phyloP scores from a whole-genome alignment of 2,797 vertebrate genomes.

The Esox masquinongy region DNA sequence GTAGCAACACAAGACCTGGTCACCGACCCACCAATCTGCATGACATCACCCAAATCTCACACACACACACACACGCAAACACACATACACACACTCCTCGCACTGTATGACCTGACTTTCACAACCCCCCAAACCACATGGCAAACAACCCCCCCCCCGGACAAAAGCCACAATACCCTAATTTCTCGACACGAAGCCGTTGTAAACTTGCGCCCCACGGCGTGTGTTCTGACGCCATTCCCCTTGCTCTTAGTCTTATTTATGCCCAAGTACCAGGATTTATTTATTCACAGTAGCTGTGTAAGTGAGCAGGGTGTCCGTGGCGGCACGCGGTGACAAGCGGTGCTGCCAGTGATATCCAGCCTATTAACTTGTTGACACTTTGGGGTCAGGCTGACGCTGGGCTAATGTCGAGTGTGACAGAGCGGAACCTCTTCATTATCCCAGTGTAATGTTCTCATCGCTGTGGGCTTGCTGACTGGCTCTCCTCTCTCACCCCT shows the following conservation, averaged over 20 bases:
- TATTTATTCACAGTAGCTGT: slow-evolving; percentile 58
- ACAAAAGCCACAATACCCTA: not conserved
- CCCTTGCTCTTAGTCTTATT: slow-evolving; percentile 33
- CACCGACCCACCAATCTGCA: not conserved
- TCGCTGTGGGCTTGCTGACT: slow-evolving; percentile 61
- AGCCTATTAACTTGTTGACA: slow-evolving; percentile 81
- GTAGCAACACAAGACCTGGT: no score
- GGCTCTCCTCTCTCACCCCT: slow-evolving; percentile 51
- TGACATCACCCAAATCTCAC: slow-evolving; percentile 7
- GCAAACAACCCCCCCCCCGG: not conserved
- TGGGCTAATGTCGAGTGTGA: slow-evolving; percentile 78
- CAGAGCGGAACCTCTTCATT: slow-evolving; percentile 80
- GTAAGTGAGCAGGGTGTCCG: slow-evolving; percentile 66
- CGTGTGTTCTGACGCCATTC: not conserved
- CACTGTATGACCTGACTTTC: not conserved
- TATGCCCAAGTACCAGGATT: slow-evolving; percentile 50
- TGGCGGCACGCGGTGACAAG: slow-evolving; percentile 59
- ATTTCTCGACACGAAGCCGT: not conserved
- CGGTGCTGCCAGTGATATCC: slow-evolving; percentile 63
- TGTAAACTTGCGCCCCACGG: not conserved
- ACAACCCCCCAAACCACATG: not conserved
- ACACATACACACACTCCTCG: not conserved
- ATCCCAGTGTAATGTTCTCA: slow-evolving; percentile 73
- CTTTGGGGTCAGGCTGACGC: slow-evolving; percentile 75
- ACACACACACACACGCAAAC: not conserved